Evolutionary conservation across 2,113 vertebrate genomes (phyloP).

Genomic region (Aleadryas rufinucha): DNA sequence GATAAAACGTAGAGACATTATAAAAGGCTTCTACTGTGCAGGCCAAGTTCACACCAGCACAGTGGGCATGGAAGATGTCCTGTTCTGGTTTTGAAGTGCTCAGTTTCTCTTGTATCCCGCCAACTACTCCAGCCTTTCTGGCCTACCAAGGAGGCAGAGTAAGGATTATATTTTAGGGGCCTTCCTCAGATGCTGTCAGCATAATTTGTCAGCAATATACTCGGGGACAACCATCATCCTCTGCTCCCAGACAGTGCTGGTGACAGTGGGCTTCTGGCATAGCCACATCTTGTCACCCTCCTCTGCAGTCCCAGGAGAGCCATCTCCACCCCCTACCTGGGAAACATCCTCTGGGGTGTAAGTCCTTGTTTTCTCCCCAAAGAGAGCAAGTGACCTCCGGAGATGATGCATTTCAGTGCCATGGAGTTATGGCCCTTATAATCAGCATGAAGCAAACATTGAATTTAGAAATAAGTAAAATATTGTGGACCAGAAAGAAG

Average conservation of each 20-base stretch:
- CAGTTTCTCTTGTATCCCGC: neutral
- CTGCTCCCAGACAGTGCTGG: neutral
- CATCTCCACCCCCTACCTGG: accelerated
- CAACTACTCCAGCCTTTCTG: neutral
- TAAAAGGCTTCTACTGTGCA: neutral
- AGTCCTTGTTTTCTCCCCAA: neutral
- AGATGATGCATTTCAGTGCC: neutral
- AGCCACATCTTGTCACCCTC: accelerated
- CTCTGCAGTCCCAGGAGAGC: neutral
- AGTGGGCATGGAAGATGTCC: accelerated
- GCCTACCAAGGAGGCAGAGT: neutral
- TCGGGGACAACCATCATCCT: accelerated
- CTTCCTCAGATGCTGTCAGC: neutral
- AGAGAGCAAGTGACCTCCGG: neutral
- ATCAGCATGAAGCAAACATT: neutral
- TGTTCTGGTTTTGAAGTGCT: neutral
- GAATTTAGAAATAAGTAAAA: neutral
- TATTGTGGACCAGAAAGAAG: neutral
- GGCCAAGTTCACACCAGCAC: neutral
- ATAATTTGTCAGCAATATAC: neutral
- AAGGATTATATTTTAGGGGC: neutral
- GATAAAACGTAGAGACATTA: neutral
- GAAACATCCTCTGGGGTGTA: neutral
- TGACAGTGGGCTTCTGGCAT: neutral
- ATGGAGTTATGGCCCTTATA: neutral